phyloP scores from a whole-genome alignment of 2,888 invertebrate species.

The Dexiosoma caninum region DNA sequence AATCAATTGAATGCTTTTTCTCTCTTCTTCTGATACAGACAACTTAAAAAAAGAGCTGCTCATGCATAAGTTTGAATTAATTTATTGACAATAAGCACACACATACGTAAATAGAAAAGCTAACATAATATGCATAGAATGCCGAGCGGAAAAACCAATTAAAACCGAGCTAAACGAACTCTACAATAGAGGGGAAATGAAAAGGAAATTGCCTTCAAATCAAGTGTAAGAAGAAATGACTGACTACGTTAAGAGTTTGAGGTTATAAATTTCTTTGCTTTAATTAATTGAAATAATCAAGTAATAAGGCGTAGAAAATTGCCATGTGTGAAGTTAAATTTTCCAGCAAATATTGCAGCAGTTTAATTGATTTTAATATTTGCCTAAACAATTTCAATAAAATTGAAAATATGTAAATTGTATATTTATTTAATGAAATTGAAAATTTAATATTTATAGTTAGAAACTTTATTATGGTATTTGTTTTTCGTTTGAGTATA shows the following conservation, averaged over 20 bases:
- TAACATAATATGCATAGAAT: constrained; percentile 21
- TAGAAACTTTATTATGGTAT: neutral
- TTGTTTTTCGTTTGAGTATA: neutral
- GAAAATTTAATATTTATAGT: constrained; percentile 13
- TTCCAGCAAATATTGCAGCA: neutral
- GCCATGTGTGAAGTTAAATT: neutral
- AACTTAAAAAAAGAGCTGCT: neutral
- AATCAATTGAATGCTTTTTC: neutral
- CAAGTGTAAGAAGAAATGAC: neutral
- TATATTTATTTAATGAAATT: neutral
- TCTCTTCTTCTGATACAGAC: neutral
- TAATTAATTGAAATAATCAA: constrained; percentile 39
- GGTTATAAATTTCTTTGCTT: neutral
- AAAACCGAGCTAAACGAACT: neutral
- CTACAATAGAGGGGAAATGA: neutral
- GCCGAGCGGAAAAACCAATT: constrained; percentile 29
- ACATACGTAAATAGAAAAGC: neutral
- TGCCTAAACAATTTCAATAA: neutral
- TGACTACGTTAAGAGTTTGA: neutral
- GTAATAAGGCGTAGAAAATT: neutral
- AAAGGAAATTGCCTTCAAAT: constrained; percentile 16
- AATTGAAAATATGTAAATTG: neutral
- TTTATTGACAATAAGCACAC: constrained; percentile 28
- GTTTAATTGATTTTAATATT: no score
- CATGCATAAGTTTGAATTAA: constrained; percentile 16